These are phyloP conservation scores for Camponotus pennsylvanicus DNA, from an alignment of 1,140 invertebrate genomes.

Conservation along the genomic window DNA sequence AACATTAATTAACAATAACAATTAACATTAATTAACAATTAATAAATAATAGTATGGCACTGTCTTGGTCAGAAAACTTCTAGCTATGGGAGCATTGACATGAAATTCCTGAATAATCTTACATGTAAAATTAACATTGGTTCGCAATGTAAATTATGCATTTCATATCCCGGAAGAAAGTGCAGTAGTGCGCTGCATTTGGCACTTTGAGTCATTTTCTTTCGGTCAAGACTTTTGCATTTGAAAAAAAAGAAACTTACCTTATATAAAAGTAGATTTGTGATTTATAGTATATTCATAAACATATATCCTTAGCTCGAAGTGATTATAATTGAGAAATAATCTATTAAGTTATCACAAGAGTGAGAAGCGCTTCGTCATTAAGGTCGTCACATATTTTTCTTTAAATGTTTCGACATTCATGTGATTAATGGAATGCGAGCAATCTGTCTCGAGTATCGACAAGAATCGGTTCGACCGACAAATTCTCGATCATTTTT, in stretches of 20 bases:
- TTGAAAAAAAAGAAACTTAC: conserved; percentile 27
- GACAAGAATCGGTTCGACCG: conserved; percentile 54
- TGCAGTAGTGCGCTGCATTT: conserved; percentile 29
- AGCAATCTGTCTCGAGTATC: conserved; percentile 60
- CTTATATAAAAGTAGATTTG: conserved; percentile 5
- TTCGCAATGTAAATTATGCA: background rate
- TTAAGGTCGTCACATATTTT: background rate
- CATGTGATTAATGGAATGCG: no score
- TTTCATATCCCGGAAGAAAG: background rate
- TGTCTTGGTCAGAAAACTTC: conserved; percentile 73
- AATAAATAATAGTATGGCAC: conserved; percentile 76
- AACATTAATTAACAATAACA: no score
- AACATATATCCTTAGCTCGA: no score
- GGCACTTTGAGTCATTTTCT: conserved; percentile 54
- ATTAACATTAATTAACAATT: background rate
- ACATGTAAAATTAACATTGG: conserved; percentile 12
- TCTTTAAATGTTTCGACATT: background rate
- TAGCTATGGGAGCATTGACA: conserved; percentile 36
- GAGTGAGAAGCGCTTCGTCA: background rate
- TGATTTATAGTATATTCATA: conserved; percentile 19
- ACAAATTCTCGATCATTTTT: conserved; percentile 46
- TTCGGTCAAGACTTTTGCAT: background rate
- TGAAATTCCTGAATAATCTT: conserved; percentile 12
- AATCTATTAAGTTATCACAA: background rate
- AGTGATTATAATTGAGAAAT: background rate